Base-by-base conservation (phyloP, 2,113 vertebrate genomes). In the Anarhynchus alexandrinus region DNA sequence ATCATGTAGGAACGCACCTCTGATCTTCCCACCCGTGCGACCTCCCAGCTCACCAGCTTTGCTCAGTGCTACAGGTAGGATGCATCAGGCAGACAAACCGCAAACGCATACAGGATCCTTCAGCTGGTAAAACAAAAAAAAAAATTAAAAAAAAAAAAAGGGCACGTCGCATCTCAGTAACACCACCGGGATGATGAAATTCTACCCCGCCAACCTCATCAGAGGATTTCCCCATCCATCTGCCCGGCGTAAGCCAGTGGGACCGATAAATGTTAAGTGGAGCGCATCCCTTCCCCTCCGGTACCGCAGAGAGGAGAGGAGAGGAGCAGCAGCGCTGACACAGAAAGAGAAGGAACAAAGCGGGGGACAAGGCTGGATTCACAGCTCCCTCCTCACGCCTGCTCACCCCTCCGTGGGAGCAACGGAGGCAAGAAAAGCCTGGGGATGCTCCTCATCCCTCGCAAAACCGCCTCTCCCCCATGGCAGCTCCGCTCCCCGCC, bases 381-480 rank as follows among this genome's bases (percentile, higher is more conserved):
- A 51, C 2, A 6, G 40, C 45, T 85, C 42, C 47, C 30, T 30
- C 67, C 43, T 59, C 38, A 3, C 18, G 36, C 54, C 66, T 43
- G 51, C 55, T 55, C 43, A 2, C n/a, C 76, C 82, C 80, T 57
- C 64, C 1, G 1, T 0, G 1, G 54, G 23, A 80, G 57, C 22
- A 51, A 51, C 12, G 22, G 49, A 51, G 49, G 49, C 22, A 22
- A 4, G 3, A 49, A 15, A 15, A 72, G 57, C 26, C n/a, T 2
- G 0, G 40, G 36, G 7, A 54, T 5, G 40, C 49, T 54, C 40
- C 49, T 77, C 22, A 1, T 42, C 34, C 67, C 49, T 18, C 0
- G 0, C 17, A 30, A 15, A 90, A 57, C 27, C 17, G 5, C 40
- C 30, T 43, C 45, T 42, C 40, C 4, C 0, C 4, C 0, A 1